Base-by-base conservation (phyloP, 2,797 vertebrate genomes). In the Sebastolobus altivelis region DNA sequence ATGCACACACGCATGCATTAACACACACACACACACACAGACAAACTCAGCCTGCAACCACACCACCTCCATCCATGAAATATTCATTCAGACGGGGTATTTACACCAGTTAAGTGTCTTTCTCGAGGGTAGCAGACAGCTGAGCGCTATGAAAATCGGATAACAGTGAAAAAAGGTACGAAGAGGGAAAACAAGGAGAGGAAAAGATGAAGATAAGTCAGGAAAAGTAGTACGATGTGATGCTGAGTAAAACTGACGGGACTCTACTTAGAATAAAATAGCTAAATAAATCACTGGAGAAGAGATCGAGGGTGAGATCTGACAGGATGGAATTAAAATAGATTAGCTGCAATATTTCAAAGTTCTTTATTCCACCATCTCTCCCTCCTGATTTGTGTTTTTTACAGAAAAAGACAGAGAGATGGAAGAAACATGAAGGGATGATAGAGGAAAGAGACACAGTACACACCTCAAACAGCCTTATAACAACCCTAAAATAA, bases 31-130 rank as follows among this genome's bases (percentile, higher is more conserved):
- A 77, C 20, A 65, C 22, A 66, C 52, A 60, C 46, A 70, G 16
- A 49, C 55, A 75, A 5, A 60, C 52, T 65, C 18, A 27, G 52
- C 52, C 52, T 54, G 52, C 16, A 22, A 54, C 0, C 52, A 54
- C n/a, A 54, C 52, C n/a, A 22, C 52, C 52, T 54, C 52, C 52
- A 22, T 54, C 52, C 59, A 68, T 52, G 56, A 92, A 80, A 91
- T 90, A 92, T 93, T 93, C 40, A 93, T 86, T 76, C 66, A 84
- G 78, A 87, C 76, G 13, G 82, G 60, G 89, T 93, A 84, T 93
- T 94, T 94, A 93, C 91, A 85, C 68, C 83, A 82, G 90, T 71
- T 89, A 84, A 91, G 81, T 86, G 72, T 85, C 86, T 92, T 91
- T 84, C 90, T 87, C 9, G 1, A 65, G 87, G 80, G 81, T 12